phyloP scores from a whole-genome alignment of 2,888 invertebrate species.

The Apantesis nais region DNA sequence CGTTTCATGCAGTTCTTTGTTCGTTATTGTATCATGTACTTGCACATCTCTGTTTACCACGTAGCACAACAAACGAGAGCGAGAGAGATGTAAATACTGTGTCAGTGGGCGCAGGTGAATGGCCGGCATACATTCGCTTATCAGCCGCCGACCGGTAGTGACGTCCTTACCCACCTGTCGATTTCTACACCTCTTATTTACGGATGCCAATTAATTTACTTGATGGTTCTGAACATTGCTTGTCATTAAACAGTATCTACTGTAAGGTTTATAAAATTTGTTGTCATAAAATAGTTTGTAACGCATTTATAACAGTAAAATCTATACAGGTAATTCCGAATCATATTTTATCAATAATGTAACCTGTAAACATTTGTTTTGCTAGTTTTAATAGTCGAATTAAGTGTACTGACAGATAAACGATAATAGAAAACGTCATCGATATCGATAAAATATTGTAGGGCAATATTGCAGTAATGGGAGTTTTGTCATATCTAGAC shows the following conservation, averaged over 20 bases:
- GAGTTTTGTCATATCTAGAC: slow-evolving; percentile 69
- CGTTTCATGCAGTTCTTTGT: slow-evolving; percentile 61
- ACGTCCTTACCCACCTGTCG: slow-evolving; percentile 73
- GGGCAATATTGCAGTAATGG: slow-evolving; percentile 49
- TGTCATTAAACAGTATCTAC: neutral
- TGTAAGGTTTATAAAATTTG: neutral
- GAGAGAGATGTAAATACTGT: slow-evolving; percentile 67
- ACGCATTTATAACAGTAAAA: neutral
- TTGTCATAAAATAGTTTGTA: neutral
- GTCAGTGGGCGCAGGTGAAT: slow-evolving; percentile 82
- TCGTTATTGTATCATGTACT: slow-evolving; percentile 44
- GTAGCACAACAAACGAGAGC: slow-evolving; percentile 43
- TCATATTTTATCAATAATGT: slow-evolving; percentile 13
- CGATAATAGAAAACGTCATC: slow-evolving; percentile 54
- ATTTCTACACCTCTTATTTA: slow-evolving; percentile 54
- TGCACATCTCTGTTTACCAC: slow-evolving; percentile 50
- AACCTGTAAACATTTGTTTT: slow-evolving; percentile 23
- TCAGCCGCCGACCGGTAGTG: slow-evolving; percentile 76
- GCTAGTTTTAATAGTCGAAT: slow-evolving; percentile 39
- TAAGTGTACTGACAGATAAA: slow-evolving; percentile 45
- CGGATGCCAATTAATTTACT: slow-evolving; percentile 27
- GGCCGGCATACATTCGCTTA: slow-evolving; percentile 83
- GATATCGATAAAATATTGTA: slow-evolving; percentile 53
- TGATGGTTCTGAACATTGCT: slow-evolving; percentile 34
- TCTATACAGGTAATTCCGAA: neutral